Evolutionary conservation across 2,888 invertebrate genomes (phyloP).

Genomic region (Loripinus fragilis): DNA sequence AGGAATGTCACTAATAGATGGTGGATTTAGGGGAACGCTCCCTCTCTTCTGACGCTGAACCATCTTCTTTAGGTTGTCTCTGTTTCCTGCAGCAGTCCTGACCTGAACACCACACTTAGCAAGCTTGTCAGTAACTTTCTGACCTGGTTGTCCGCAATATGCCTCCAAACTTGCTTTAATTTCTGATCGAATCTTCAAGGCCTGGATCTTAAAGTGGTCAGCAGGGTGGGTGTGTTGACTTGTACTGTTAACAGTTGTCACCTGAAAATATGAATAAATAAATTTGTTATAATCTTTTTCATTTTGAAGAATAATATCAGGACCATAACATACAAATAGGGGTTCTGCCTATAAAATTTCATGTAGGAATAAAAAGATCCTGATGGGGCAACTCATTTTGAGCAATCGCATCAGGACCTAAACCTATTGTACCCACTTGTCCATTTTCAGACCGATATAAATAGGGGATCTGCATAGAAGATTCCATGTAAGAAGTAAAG

Average conservation of each 20-base stretch:
- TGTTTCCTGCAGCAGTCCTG: not conserved
- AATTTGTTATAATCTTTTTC: no score
- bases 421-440: no score
- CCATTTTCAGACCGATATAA: no score
- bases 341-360: no score
- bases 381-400: no score
- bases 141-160: not conserved
- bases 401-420: no score
- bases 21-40: conserved; percentile 1
- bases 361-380: no score
- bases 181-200: not conserved
- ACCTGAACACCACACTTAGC: not conserved
- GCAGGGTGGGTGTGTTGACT: not conserved
- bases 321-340: no score
- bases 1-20: conserved; percentile 10
- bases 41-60: conserved; percentile 20
- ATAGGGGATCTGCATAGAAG: no score
- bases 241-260: not conserved
- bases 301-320: no score
- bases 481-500: no score
- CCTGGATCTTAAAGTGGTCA: not conserved
- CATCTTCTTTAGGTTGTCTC: conserved; percentile 4
- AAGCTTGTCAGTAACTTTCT: conserved; percentile 5
- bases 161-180: conserved; percentile 14
- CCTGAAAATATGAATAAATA: no score